phyloP scores from a whole-genome alignment of 2,113 vertebrate species.

The Gnathonemus echidnorhynchus region DNA sequence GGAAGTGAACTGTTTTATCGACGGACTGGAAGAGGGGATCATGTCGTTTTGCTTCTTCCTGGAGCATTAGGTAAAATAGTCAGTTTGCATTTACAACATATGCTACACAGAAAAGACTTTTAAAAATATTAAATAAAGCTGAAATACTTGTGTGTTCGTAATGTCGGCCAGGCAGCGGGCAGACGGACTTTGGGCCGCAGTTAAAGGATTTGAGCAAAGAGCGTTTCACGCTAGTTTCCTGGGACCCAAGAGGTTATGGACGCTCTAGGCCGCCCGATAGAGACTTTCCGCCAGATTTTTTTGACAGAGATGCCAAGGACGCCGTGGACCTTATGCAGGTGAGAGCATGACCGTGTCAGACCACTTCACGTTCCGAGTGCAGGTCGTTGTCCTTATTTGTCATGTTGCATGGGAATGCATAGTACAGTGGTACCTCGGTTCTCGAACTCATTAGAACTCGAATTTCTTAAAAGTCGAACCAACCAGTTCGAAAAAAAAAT shows the following conservation, averaged over 20 bases:
- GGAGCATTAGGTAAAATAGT: conserved; percentile 74
- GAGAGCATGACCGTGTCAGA: conserved; percentile 9
- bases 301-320: conserved; percentile 82
- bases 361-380: not conserved
- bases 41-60: conserved; percentile 74
- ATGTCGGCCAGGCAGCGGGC: conserved; percentile 63
- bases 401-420: not conserved
- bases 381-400: not conserved
- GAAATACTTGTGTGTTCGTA: not conserved
- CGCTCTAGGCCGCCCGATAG: conserved; percentile 75
- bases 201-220: conserved; percentile 70
- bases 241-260: conserved; percentile 86
- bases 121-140: not conserved
- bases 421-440: too few relatives aligned
- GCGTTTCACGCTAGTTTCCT: conserved; percentile 73
- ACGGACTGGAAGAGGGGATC: conserved; percentile 67
- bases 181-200: conserved; percentile 81
- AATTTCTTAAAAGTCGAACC: too few relatives aligned
- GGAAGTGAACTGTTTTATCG: conserved; percentile 76
- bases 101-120: not conserved
- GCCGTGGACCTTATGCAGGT: conserved; percentile 86
- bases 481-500: too few relatives aligned
- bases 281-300: conserved; percentile 81
- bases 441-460: too few relatives aligned
- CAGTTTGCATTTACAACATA: not conserved